Conservation (phyloP, 2,888 invertebrate species). For the Pristionchus fissidentatus region DNA sequence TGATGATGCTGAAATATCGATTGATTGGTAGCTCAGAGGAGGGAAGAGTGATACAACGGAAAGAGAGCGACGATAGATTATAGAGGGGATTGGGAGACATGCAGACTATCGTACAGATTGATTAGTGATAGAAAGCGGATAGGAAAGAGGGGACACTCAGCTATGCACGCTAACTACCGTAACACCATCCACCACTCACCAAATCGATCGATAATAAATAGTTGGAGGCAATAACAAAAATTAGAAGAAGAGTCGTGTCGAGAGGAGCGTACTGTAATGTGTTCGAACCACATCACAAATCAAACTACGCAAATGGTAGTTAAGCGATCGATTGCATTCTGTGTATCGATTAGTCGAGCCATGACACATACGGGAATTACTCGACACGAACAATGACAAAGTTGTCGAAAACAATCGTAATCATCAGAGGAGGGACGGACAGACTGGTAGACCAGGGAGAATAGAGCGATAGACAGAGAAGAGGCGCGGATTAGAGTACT, state of each 20-base stretch:
- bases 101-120: background rate
- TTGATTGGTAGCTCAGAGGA: background rate
- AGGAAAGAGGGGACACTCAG: slow-evolving; percentile 3
- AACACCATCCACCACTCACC: slow-evolving; percentile 36
- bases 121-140: slow-evolving; percentile 21
- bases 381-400: slow-evolving; percentile 21
- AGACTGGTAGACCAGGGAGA: background rate
- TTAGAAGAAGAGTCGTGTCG: slow-evolving; percentile 36
- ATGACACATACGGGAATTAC: slow-evolving; percentile 18
- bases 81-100: background rate
- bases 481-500: slow-evolving; percentile 28
- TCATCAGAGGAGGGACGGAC: background rate
- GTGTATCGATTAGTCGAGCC: slow-evolving; percentile 23
- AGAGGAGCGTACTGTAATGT: slow-evolving; percentile 24
- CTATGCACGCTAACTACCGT: background rate
- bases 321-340: slow-evolving; percentile 6
- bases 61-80: slow-evolving; percentile 24
- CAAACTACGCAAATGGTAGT: background rate
- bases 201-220: slow-evolving; percentile 8
- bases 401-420: slow-evolving; percentile 27
- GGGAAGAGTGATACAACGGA: slow-evolving; percentile 11
- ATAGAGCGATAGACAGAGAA: background rate
- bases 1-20: slow-evolving; percentile 60
- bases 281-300: slow-evolving; percentile 28
- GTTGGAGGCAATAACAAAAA: slow-evolving; percentile 26